phyloP scores from a whole-genome alignment of 2,113 vertebrate species.

The Nothobranchius kuhntae region DNA sequence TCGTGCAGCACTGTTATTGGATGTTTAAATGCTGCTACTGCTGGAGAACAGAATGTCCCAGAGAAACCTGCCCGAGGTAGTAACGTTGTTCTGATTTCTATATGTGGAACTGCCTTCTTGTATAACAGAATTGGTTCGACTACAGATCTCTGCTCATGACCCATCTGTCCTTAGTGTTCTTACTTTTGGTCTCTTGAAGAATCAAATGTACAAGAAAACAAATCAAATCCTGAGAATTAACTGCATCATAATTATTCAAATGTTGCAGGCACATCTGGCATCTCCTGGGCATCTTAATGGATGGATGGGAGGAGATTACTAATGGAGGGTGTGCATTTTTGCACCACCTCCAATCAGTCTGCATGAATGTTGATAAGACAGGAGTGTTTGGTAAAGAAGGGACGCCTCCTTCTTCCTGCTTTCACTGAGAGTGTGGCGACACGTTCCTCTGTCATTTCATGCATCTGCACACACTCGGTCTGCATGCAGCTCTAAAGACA shows the following conservation, averaged over 20 bases:
- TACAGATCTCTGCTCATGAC: too few species aligned
- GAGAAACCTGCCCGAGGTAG: too few species aligned
- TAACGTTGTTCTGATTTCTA: too few species aligned
- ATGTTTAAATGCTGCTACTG: too few species aligned
- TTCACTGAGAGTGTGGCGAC: slow-evolving; percentile 23
- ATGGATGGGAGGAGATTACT: slow-evolving; percentile 50
- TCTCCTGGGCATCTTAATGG: slow-evolving; percentile 19
- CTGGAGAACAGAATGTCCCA: too few species aligned
- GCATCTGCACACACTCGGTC: slow-evolving; percentile 29
- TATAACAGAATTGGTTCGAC: too few species aligned
- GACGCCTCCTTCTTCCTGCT: slow-evolving; percentile 25
- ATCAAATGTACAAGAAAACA: too few species aligned
- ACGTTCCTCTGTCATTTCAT: slow-evolving; percentile 33
- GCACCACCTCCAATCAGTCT: slow-evolving; percentile 46
- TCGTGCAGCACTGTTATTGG: too few species aligned
- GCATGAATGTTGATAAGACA: slow-evolving; percentile 36
- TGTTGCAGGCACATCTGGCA: slow-evolving; percentile 16
- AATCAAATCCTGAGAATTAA: neutral
- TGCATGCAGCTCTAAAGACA: slow-evolving; percentile 41
- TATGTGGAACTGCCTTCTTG: too few species aligned
- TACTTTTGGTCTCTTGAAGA: too few species aligned
- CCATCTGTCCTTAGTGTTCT: too few species aligned
- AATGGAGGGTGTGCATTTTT: slow-evolving; percentile 43
- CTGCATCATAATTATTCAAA: slow-evolving; percentile 21
- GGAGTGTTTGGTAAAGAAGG: slow-evolving; percentile 22